Evolutionary conservation across 2,888 invertebrate species (phyloP), one percentile per base, ranked within the genome.

Genomic region (Chalcosyrphus nemorum): DNA sequence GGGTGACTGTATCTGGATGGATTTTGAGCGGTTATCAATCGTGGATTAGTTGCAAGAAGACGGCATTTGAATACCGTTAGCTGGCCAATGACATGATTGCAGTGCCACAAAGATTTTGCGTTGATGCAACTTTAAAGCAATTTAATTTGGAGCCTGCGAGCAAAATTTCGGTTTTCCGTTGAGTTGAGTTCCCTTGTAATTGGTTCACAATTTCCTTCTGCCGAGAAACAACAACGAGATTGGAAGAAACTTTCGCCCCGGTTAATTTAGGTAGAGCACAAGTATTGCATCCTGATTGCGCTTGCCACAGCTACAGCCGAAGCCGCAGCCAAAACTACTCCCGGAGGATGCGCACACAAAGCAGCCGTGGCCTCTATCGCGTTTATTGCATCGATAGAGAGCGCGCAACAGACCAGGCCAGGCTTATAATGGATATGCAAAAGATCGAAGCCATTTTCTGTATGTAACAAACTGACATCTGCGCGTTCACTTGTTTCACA

Each of bases 401-500:
- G n/a, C n/a, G n/a, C n/a, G n/a, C n/a, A n/a, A n/a, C n/a, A n/a
- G n/a, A 19, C 4, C 47, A 11, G 43, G 43, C 29, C 45, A n/a
- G 47, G 24, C 45, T 17, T 17, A 50, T 80, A 84, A 80, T 78
- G 84, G 80, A 74, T 80, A 80, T 78, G 80, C 74, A 84, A 80
- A n/a, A 84, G 74, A 84, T 75, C 50, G 72, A 63, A 74, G 82
- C 80, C 45, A 52, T 50, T 77, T 74, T 80, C 52, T 63, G 80
- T 70, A 75, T 78, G 80, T 70, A 80, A 80, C 74, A 21, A 75
- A 80, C 84, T 84, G 84, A 84, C 84, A 84, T 84, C 84, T 84
- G 84, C 70, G 84, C 84, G 84, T 75, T 84, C 84, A 84, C 84
- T 84, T 84, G 84, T 84, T 84, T 50, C 74, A 70, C 41, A 80